Evolutionary conservation across 2,113 vertebrate species (phyloP).

Genomic region (Thunnus maccoyii): DNA sequence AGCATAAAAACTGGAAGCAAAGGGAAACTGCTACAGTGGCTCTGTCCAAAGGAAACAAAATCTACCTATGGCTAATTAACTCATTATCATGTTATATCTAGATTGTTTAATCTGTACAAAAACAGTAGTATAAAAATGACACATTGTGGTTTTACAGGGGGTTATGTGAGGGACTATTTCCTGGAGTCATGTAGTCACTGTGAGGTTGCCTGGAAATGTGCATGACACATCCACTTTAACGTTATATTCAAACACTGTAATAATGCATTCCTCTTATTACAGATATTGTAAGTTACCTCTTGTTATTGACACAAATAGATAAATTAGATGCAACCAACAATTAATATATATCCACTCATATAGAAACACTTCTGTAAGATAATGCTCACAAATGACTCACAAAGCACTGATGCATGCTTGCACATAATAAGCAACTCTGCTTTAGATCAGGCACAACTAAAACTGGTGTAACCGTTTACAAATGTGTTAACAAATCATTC

Average conservation of each 20-base stretch:
- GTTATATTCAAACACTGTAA: not conserved
- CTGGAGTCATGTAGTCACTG: too few species aligned
- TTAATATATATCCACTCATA: not conserved
- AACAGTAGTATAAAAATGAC: too few species aligned
- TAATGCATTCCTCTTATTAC: not conserved
- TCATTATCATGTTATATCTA: too few species aligned
- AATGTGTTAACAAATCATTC: conserved; percentile 6
- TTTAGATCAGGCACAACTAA: conserved; percentile 5
- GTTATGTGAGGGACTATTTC: too few species aligned
- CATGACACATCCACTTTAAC: too few species aligned
- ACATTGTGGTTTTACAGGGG: too few species aligned
- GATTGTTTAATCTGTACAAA: too few species aligned
- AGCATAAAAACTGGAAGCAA: too few species aligned
- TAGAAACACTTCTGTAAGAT: not conserved
- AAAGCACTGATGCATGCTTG: not conserved
- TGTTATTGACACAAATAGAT: not conserved
- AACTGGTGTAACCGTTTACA: not conserved
- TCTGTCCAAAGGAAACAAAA: too few species aligned
- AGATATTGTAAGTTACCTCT: not conserved
- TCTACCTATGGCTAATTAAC: too few species aligned
- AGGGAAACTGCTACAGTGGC: too few species aligned
- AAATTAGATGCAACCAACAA: not conserved
- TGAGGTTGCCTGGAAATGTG: too few species aligned
- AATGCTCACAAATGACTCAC: conserved; percentile 6
- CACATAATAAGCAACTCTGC: conserved; percentile 14